Base-by-base conservation (phyloP, 2,888 invertebrate species). In the Drymonia ruficornis region DNA sequence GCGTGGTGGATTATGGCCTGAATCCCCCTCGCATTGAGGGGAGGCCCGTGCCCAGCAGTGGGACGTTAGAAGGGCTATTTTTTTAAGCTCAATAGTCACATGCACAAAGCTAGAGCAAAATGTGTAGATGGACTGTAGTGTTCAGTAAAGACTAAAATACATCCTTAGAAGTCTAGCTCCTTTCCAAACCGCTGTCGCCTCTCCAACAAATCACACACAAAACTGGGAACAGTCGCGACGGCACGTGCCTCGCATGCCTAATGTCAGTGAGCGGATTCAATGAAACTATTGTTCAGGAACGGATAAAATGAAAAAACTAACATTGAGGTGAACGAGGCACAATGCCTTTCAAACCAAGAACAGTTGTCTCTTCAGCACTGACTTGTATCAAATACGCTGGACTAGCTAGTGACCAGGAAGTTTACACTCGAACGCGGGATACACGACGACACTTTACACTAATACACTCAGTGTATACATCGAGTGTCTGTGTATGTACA, bases 171-270 rank as follows among this genome's bases (percentile, higher is more conserved):
- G 8, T 34, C n/a, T 0, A 13, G 11, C 13, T 11, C 4, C 31
- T 11, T 3, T 31, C 16, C 29, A 48, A 16, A 50, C 50, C 66
- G 60, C 64, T 61, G 23, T 53, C 80, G 79, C 80, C 63, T 61
- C 68, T 69, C 58, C 66, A 67, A 64, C 65, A 69, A 67, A 72
- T 61, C 70, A 59, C 51, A 56, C 55, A 54, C 69, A 64, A 66
- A 74, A 72, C 74, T 78, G 72, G 72, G 73, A 81, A 79, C 76
- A 78, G 83, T 84, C 81, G 82, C 78, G 81, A 80, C 81, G 67
- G 68, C 70, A 81, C 89, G 89, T 87, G 90, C 60, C 83, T 83
- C 84, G 88, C 88, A 89, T 89, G 76, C 76, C 84, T 84, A 86
- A 87, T 85, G 72, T 76, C 67, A 63, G 63, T 67, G 73, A 83